These are phyloP conservation scores for Xylocopa sonorina DNA, from an alignment of 1,140 invertebrate genomes.

Conservation along the genomic window DNA sequence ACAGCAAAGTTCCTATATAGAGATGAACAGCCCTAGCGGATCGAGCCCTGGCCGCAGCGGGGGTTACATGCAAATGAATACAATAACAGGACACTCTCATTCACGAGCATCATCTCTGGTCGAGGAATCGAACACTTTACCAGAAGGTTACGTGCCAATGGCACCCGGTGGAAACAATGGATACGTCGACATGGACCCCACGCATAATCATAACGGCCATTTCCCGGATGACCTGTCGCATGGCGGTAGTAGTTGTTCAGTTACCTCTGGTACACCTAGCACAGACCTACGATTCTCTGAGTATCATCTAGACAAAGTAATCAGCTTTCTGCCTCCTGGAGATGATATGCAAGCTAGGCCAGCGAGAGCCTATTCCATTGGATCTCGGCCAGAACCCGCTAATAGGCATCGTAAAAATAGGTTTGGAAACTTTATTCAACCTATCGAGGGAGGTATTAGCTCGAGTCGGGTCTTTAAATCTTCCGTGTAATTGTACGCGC, in stretches of 20 bases:
- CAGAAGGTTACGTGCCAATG: conserved; percentile 86
- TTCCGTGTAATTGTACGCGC: too few relatives aligned
- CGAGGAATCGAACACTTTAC: conserved; percentile 69
- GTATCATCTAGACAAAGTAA: conserved; percentile 86
- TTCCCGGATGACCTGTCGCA: conserved; percentile 83
- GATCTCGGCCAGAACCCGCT: conserved; percentile 87
- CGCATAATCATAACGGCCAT: conserved; percentile 76
- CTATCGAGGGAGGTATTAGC: neutral
- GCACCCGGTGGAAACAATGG: conserved; percentile 83
- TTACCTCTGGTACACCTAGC: conserved; percentile 88
- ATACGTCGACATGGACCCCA: conserved; percentile 87
- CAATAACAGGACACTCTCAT: conserved; percentile 76
- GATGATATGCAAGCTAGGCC: conserved; percentile 85
- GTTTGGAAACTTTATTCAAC: conserved; percentile 47
- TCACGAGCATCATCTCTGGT: conserved; percentile 77
- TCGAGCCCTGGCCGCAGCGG: conserved; percentile 78
- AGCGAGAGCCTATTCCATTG: conserved; percentile 92
- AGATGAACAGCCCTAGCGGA: conserved; percentile 83
- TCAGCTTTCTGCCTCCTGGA: conserved; percentile 84
- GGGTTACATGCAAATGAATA: conserved; percentile 84
- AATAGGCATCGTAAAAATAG: conserved; percentile 80
- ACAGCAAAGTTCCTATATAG: conserved; percentile 82
- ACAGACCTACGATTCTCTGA: conserved; percentile 85
- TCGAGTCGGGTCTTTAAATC: neutral
- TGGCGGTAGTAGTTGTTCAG: conserved; percentile 85